Conservation (phyloP, 2,797 vertebrate genomes). For the Remorina albescens region DNA sequence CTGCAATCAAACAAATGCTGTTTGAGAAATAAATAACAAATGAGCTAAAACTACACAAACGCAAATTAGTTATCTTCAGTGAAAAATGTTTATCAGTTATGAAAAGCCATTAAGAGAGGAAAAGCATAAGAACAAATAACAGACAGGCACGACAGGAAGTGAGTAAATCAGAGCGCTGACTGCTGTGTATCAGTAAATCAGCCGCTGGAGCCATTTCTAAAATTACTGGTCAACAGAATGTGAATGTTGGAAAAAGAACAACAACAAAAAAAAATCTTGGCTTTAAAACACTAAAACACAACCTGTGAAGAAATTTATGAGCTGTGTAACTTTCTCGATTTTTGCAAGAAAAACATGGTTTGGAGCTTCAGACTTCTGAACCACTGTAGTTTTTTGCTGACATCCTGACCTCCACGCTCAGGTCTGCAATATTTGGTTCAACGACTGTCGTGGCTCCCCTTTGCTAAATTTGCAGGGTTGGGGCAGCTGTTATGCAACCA, state of each 20-base stretch:
- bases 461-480: constrained; percentile 31
- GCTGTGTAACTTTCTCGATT: not conserved
- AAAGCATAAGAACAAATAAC: constrained; percentile 57
- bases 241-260: constrained; percentile 34
- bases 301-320: constrained; percentile 5
- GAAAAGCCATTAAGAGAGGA: constrained; percentile 41
- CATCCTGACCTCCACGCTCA: not conserved
- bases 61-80: constrained; percentile 17
- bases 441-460: constrained; percentile 17
- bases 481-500: constrained; percentile 47
- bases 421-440: constrained; percentile 11
- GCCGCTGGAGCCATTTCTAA: constrained; percentile 63
- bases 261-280: constrained; percentile 48
- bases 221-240: constrained; percentile 59
- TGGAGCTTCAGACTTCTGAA: not conserved
- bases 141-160: constrained; percentile 67
- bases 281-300: constrained; percentile 39
- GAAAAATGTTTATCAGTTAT: constrained; percentile 46
- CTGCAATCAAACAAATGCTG: not conserved
- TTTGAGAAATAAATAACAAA: not conserved
- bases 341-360: constrained; percentile 1
- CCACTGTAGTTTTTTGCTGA: not conserved
- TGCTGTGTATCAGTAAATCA: constrained; percentile 73
- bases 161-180: constrained; percentile 71
- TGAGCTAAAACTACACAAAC: constrained; percentile 7